phyloP scores from a whole-genome alignment of 2,888 invertebrate genomes.

The Rapana venosa region DNA sequence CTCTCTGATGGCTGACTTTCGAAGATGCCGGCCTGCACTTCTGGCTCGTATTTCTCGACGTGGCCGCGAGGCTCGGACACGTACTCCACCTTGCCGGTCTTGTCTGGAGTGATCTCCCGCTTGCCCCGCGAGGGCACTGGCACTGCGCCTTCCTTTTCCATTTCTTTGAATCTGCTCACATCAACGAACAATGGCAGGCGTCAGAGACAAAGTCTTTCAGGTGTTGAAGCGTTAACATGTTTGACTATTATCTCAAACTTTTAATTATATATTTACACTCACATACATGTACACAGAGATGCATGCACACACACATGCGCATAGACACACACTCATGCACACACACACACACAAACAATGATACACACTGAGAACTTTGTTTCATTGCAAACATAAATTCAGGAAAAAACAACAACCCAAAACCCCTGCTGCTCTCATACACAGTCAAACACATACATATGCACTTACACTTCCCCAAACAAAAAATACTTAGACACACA shows the following conservation, averaged over 20 bases:
- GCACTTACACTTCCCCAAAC: neutral
- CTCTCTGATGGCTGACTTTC: constrained; percentile 65
- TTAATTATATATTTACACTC: neutral
- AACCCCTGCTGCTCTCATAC: neutral
- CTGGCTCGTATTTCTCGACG: constrained; percentile 62
- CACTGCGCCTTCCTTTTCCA: constrained; percentile 80
- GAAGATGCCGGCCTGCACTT: constrained; percentile 67
- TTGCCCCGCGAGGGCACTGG: constrained; percentile 53
- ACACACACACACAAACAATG: neutral
- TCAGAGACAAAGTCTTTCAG: too few species aligned
- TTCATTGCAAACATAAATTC: too few species aligned
- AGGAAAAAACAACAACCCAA: too few species aligned
- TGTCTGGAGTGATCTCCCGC: constrained; percentile 68
- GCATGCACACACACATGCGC: neutral
- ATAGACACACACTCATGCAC: neutral
- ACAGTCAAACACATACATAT: neutral
- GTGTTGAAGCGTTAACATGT: too few species aligned
- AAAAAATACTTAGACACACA: neutral
- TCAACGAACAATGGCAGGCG: neutral
- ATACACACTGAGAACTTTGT: too few species aligned
- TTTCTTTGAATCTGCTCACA: constrained; percentile 89
- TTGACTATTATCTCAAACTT: too few species aligned
- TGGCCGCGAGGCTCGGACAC: constrained; percentile 68
- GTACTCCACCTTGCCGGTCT: constrained; percentile 66
- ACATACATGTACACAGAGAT: neutral